Percentiles rank a stretch among this genome's conserved stretches.
Conservation (phyloP, 2,888 invertebrate genomes). For the Phortica magna region DNA sequence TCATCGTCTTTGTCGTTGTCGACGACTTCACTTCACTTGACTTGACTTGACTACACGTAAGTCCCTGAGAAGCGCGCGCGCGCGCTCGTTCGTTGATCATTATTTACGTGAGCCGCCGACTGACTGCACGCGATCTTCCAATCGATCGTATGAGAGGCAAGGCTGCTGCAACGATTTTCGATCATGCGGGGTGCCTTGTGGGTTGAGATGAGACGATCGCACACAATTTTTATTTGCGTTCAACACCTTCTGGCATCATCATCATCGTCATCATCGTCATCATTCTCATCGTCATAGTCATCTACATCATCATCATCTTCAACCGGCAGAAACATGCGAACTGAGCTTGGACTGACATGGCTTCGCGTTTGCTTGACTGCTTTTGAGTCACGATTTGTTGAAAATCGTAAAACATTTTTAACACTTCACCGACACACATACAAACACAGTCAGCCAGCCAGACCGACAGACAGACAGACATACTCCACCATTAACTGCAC, state of each 20-base stretch:
- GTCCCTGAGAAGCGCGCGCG: conserved; percentile 1
- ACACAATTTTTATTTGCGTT: conserved; percentile 55
- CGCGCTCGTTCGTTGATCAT: conserved; percentile 43
- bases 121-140: conserved; percentile 17
- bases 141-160: not conserved
- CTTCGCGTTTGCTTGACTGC: conserved; percentile 42
- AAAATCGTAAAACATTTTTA: conserved; percentile 74
- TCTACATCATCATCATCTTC: not conserved
- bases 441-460: conserved; percentile 61
- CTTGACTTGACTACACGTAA: not conserved
- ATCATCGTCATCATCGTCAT: not conserved
- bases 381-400: conserved; percentile 70
- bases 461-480: conserved; percentile 30
- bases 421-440: conserved; percentile 62
- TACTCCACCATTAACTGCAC: not conserved
- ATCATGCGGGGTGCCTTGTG: not conserved
- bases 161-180: not conserved
- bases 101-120: conserved; percentile 39
- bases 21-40: too few species aligned
- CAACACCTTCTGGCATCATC: conserved; percentile 58
- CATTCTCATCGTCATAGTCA: not conserved
- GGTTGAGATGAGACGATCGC: not conserved
- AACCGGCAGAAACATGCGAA: not conserved
- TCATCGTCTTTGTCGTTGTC: not conserved
- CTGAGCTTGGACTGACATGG: not conserved